A percentile compares a stretch with the other conserved stretches of the same genome.
Evolutionary conservation across 2,797 vertebrate species (phyloP).

Genomic region (Hapalemur alaotrensis): DNA sequence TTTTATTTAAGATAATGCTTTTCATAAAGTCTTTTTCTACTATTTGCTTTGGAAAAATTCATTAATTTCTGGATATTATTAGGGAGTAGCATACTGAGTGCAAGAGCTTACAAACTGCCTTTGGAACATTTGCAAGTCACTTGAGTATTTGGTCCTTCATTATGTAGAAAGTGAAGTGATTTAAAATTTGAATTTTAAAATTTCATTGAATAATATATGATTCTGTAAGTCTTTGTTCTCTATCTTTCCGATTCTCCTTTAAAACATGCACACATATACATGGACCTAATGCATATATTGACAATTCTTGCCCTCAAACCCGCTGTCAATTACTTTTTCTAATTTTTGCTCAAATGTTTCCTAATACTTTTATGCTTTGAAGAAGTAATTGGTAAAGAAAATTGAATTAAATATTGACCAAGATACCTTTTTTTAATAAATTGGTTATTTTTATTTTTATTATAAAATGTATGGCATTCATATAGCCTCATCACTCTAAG

Average conservation of each 20-base stretch:
- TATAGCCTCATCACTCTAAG: neutral
- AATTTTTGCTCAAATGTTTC: neutral
- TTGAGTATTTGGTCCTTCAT: neutral
- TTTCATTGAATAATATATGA: neutral
- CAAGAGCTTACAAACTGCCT: neutral
- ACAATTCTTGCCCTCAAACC: neutral
- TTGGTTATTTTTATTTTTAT: neutral
- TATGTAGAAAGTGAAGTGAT: neutral
- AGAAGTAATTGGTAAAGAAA: neutral
- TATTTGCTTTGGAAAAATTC: slow-evolving; percentile 24
- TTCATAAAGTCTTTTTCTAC: neutral
- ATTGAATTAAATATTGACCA: neutral
- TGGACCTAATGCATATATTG: neutral
- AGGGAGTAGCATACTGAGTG: neutral
- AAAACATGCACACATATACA: neutral
- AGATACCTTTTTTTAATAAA: neutral
- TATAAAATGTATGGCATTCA: neutral
- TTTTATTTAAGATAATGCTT: neutral
- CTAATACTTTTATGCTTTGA: neutral
- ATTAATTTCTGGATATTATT: slow-evolving; percentile 4
- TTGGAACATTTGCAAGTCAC: neutral
- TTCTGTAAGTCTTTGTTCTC: neutral
- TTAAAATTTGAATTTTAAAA: neutral
- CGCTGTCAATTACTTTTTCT: neutral
- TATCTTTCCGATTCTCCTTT: neutral